A percentile compares a stretch with the other conserved stretches of the same genome.
These are phyloP conservation scores for Ceyx erithaca DNA, from an alignment of 2,797 vertebrate genomes.

Conservation along the genomic window DNA sequence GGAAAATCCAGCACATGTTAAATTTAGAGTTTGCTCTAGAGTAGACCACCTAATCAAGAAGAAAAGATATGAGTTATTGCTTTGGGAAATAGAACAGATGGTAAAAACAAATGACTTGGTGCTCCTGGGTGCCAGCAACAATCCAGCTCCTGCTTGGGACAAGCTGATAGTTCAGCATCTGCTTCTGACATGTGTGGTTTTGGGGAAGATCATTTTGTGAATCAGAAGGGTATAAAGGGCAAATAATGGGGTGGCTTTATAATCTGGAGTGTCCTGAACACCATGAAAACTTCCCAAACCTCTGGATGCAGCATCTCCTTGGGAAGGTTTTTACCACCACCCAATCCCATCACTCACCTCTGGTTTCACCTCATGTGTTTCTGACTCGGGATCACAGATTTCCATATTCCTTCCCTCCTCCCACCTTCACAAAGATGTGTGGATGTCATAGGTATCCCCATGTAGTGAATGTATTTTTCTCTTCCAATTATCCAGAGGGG, in stretches of 20 bases:
- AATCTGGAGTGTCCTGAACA: neutral
- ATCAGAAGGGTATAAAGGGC: neutral
- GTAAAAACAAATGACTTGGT: slow-evolving; percentile 70
- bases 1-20: slow-evolving; percentile 39
- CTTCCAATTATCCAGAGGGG: neutral
- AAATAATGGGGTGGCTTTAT: neutral
- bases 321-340: neutral
- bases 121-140: slow-evolving; percentile 58
- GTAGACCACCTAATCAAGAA: slow-evolving; percentile 67
- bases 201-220: neutral
- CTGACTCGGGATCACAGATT: neutral
- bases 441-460: no score
- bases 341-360: neutral
- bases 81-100: slow-evolving; percentile 71
- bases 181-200: slow-evolving; percentile 38
- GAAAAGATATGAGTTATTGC: slow-evolving; percentile 56
- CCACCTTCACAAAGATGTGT: neutral
- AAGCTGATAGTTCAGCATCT: slow-evolving; percentile 27
- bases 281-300: neutral
- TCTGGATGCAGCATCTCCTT: neutral
- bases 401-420: neutral
- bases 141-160: slow-evolving; percentile 43
- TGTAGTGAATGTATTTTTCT: neutral
- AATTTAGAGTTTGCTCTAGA: slow-evolving; percentile 61
- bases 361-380: neutral